Conservation (phyloP, 2,888 invertebrate genomes). For the Ochlodes sylvanus region DNA sequence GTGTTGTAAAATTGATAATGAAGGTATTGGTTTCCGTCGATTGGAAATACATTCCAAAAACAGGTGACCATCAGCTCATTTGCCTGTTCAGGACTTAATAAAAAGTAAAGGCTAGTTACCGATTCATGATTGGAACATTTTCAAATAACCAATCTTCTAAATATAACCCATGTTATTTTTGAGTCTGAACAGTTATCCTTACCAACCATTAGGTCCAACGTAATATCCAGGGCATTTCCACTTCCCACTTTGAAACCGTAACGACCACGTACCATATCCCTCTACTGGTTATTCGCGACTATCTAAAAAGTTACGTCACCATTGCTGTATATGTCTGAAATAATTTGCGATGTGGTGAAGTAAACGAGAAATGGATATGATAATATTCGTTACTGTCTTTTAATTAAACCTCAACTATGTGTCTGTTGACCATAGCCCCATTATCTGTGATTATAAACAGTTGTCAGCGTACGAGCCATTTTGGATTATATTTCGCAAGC, state of each 20-base stretch:
- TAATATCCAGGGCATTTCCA: constrained; percentile 24
- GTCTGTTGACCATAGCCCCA: constrained; percentile 18
- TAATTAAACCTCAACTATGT: constrained; percentile 22
- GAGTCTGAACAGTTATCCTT: constrained; percentile 21
- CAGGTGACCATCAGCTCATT: no score
- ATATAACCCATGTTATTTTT: constrained; percentile 1
- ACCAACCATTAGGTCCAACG: constrained; percentile 25
- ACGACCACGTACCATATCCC: constrained; percentile 47
- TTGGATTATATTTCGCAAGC: constrained; percentile 30
- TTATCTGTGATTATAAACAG: constrained; percentile 37
- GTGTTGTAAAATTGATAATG: constrained; percentile 18
- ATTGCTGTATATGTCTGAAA: not conserved
- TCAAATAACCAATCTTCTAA: no score
- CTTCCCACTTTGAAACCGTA: constrained; percentile 43
- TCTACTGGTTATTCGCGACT: not conserved
- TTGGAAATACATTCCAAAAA: no score
- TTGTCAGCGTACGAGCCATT: constrained; percentile 37
- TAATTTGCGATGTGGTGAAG: not conserved
- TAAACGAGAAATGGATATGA: not conserved
- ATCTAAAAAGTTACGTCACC: not conserved
- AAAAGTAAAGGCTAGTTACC: no score
- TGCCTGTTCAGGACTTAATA: no score
- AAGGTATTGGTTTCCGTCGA: not conserved
- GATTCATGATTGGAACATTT: no score
- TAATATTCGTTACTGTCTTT: not conserved